Evolutionary conservation across 1,140 invertebrate species (phyloP).

Genomic region (Trachelipus rathkii): DNA sequence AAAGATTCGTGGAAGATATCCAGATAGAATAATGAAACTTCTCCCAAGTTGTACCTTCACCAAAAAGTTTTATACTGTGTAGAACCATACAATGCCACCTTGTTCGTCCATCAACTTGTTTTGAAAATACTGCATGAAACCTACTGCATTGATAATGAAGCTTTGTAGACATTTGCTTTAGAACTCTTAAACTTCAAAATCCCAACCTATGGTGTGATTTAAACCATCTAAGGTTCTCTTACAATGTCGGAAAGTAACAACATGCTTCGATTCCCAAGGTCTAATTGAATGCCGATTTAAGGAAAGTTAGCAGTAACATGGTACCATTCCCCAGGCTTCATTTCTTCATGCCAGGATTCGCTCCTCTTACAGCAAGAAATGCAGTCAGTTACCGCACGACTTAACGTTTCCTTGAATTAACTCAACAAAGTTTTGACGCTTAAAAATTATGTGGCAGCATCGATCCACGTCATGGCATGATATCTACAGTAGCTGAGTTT

Average conservation of each 20-base stretch:
- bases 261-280: constrained; percentile 72
- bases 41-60: constrained; percentile 54
- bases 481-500: constrained; percentile 64
- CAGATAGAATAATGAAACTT: constrained; percentile 54
- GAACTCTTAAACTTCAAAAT: constrained; percentile 75
- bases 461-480: constrained; percentile 64
- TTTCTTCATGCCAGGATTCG: constrained; percentile 77
- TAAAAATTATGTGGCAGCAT: constrained; percentile 72
- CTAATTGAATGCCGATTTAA: constrained; percentile 79
- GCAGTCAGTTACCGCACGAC: constrained; percentile 57
- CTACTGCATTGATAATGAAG: constrained; percentile 65
- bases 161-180: constrained; percentile 90
- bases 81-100: constrained; percentile 59
- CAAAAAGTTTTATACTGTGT: constrained; percentile 58
- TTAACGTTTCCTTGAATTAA: constrained; percentile 58
- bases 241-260: constrained; percentile 73
- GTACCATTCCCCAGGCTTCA: constrained; percentile 70
- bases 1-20: constrained; percentile 57
- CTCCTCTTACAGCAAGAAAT: constrained; percentile 62
- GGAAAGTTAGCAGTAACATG: constrained; percentile 80
- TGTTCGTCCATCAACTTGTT: constrained; percentile 72
- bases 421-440: constrained; percentile 65
- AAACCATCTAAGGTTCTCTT: constrained; percentile 57
- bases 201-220: constrained; percentile 60
- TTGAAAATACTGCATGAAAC: constrained; percentile 68